Evolutionary conservation across 2,797 vertebrate genomes (phyloP), one percentile per base, ranked within the genome.

Genomic region (Pseudomugil tenellus): DNA sequence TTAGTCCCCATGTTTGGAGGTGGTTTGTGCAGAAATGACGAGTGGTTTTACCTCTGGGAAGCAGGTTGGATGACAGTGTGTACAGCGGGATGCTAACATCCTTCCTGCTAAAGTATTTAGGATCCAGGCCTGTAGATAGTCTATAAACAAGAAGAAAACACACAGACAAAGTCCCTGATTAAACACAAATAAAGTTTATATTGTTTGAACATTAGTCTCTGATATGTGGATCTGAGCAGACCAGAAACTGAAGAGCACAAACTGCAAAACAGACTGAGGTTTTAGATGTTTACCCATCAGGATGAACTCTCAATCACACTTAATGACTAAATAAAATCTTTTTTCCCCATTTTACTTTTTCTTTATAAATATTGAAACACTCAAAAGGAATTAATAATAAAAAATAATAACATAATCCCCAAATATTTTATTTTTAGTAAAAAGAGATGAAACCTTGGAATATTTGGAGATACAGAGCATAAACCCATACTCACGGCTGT

Each of bases 61-160:
- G 87, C 1, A 90, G 88, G 64, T 93, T 95, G 35, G 96, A 93
- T 17, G 93, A 89, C 12, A 97, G 93, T 0, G 95, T 94, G 2
- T 93, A 92, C 72, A 98, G 82, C 28, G 96, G 95, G 86, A 96
- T 94, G 88, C 95, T 93, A 48, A 95, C 94, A 2, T 97, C 96
- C 89, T 96, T 93, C 70, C 93, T 96, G 92, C 95, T 96, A 59
- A 98, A 93, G 77, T 98, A 99, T 74, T 97, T 98, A 0, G 94
- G 80, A 39, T 98, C 96, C 84, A 98, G 86, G 26, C 95, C 95
- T 16, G 87, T 32, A 29, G 85, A 86, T 25, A 94, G 93, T 65
- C 92, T 87, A 58, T 96, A 97, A n/a, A n/a, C 3, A 49, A 58
- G n/a, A 70, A 31, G 9, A 69, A 52, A 69, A 31, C 7, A 57